Base-by-base conservation (phyloP, 1,140 invertebrate species). In the Tyrophagus putrescentiae region DNA sequence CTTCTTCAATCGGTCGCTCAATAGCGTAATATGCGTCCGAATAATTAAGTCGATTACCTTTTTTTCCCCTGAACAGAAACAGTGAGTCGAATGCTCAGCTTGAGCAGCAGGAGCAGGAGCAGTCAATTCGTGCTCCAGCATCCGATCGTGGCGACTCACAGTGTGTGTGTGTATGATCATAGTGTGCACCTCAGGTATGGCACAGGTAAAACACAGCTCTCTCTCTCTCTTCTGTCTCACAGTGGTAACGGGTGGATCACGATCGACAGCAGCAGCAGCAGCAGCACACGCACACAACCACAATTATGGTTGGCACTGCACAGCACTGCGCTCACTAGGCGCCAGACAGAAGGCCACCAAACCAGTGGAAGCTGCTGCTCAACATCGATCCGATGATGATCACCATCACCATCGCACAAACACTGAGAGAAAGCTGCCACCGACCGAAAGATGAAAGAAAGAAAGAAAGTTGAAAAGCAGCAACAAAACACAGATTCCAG, bases 161-260 rank as follows among this genome's bases (percentile, higher is more conserved):
- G 13, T 39, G 21, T 39, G n/a, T n/a, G n/a, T n/a, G n/a, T n/a
- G n/a, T n/a, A n/a, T 39, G 13, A 39, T 13, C 36, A 39, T 39
- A 39, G 36, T 39, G 45, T 25, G 23, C 45, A 48, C 18, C 45
- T 25, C 9, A 48, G 45, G 45, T 48, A 48, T 9, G 45, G 45
- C 45, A 48, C 45, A 6, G 31, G 13, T n/a, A n/a, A n/a, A n/a
- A n/a, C n/a, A n/a, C n/a, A n/a, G n/a, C n/a, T n/a, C n/a, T n/a
- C n/a, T n/a, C n/a, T n/a, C n/a, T n/a, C n/a, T n/a, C n/a, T n/a
- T n/a, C n/a, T n/a, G n/a, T n/a, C n/a, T n/a, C n/a, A n/a, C n/a
- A n/a, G n/a, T n/a, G n/a, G 18, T 48, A 48, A 48, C 45, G 45
- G 45, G 45, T 48, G 45, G 45, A 48, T 48, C 45, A 48, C 45